A percentile compares a stretch with the other conserved stretches of the same genome.
phyloP scores from a whole-genome alignment of 2,113 vertebrate species.

The Dolichallabes microphthalmus region DNA sequence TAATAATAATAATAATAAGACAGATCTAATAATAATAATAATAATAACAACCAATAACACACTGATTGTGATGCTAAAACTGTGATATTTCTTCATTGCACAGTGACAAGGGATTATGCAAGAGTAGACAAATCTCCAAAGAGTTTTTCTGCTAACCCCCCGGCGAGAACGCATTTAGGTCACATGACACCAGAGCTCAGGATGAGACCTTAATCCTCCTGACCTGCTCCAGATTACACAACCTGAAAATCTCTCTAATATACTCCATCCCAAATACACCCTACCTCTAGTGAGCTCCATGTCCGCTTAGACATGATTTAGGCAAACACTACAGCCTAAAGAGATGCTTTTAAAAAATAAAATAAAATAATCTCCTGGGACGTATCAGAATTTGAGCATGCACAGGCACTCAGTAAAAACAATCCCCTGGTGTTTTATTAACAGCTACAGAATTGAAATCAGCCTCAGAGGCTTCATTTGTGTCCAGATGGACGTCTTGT shows the following conservation, averaged over 20 bases:
- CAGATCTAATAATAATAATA: too few species aligned
- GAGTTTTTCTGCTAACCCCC: too few species aligned
- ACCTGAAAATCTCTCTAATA: background rate
- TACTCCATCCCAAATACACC: too few species aligned
- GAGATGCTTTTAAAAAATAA: background rate
- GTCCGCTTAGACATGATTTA: background rate
- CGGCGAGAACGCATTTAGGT: background rate
- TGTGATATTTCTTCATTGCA: background rate
- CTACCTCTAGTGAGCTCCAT: background rate
- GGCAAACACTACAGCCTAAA: background rate
- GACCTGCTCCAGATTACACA: conserved; percentile 71
- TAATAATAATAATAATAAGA: background rate
- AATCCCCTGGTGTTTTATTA: conserved; percentile 1
- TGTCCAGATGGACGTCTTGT: background rate
- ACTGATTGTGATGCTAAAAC: background rate
- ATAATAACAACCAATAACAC: background rate
- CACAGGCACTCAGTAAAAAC: background rate
- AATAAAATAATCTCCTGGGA: background rate
- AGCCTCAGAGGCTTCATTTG: background rate
- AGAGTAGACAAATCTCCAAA: background rate
- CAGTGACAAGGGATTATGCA: background rate
- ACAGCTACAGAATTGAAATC: background rate
- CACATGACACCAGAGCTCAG: background rate
- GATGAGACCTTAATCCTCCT: conserved; percentile 70
- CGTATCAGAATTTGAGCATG: background rate